These are phyloP conservation scores for Erpetoichthys calabaricus DNA, from an alignment of 2,797 vertebrate genomes.

Conservation along the genomic window DNA sequence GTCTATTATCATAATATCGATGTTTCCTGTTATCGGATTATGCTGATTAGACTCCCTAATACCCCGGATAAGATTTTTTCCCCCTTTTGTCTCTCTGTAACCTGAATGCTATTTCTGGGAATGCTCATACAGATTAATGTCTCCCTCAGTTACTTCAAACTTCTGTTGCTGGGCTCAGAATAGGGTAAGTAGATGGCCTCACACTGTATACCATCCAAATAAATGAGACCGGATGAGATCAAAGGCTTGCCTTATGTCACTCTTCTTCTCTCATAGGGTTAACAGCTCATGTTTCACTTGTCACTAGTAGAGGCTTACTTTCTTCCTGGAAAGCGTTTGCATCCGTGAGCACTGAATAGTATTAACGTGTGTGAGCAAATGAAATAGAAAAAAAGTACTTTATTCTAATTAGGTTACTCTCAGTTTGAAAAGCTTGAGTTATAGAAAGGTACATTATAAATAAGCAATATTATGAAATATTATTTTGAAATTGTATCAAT, in stretches of 20 bases:
- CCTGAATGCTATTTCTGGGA: constrained; percentile 2
- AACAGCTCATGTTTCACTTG: too few species aligned
- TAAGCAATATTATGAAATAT: too few species aligned
- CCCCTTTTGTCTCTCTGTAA: not conserved
- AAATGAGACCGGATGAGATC: too few species aligned
- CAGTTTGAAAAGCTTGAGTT: too few species aligned
- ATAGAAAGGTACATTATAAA: too few species aligned
- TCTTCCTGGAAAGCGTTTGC: constrained; percentile 11
- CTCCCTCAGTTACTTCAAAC: not conserved
- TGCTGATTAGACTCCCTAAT: constrained; percentile 3
- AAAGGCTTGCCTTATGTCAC: too few species aligned
- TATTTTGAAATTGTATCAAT: too few species aligned
- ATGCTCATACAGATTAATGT: constrained; percentile 9
- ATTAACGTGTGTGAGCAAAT: too few species aligned
- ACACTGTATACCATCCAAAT: not conserved
- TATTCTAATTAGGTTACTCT: too few species aligned
- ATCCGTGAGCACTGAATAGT: too few species aligned
- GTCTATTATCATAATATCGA: not conserved
- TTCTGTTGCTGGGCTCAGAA: not conserved
- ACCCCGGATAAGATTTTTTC: not conserved
- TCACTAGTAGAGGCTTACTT: not conserved
- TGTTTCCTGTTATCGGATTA: not conserved
- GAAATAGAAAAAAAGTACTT: too few species aligned
- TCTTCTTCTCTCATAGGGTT: too few species aligned
- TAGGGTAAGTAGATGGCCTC: not conserved